These are phyloP conservation scores for Climacteris rufus DNA, from an alignment of 2,113 vertebrate genomes.

Conservation along the genomic window DNA sequence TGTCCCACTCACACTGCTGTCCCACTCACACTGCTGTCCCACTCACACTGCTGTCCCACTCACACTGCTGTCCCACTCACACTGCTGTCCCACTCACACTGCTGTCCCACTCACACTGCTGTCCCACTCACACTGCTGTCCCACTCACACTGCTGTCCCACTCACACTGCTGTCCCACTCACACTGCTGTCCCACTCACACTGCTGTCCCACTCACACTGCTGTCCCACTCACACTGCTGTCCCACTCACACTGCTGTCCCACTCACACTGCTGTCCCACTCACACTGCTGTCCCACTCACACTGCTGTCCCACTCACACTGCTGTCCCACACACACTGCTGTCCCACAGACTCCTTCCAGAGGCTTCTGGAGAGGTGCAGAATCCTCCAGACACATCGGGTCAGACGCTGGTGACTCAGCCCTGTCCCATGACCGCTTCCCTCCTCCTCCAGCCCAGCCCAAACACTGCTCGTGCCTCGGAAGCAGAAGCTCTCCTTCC, in stretches of 20 bases:
- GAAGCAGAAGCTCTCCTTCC: not conserved
- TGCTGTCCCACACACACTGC: too few species aligned
- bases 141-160: rapidly evolving
- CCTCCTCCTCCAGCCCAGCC: not conserved
- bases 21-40: rapidly evolving
- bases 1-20: rapidly evolving
- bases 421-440: not conserved
- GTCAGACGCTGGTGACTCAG: slow-evolving; percentile 44
- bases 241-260: rapidly evolving
- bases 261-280: rapidly evolving
- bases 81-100: rapidly evolving
- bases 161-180: rapidly evolving
- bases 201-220: rapidly evolving
- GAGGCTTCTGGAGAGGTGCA: slow-evolving; percentile 4
- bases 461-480: not conserved
- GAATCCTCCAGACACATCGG: rapidly evolving
- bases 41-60: rapidly evolving
- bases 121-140: rapidly evolving
- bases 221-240: rapidly evolving
- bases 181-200: rapidly evolving
- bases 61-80: rapidly evolving
- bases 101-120: rapidly evolving
- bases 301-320: rapidly evolving
- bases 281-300: rapidly evolving
- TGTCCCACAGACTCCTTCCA: not conserved